Percentiles rank a stretch among this genome's conserved stretches.
Evolutionary conservation across 1,140 invertebrate genomes (phyloP).

Genomic region (Laupala kohalensis): DNA sequence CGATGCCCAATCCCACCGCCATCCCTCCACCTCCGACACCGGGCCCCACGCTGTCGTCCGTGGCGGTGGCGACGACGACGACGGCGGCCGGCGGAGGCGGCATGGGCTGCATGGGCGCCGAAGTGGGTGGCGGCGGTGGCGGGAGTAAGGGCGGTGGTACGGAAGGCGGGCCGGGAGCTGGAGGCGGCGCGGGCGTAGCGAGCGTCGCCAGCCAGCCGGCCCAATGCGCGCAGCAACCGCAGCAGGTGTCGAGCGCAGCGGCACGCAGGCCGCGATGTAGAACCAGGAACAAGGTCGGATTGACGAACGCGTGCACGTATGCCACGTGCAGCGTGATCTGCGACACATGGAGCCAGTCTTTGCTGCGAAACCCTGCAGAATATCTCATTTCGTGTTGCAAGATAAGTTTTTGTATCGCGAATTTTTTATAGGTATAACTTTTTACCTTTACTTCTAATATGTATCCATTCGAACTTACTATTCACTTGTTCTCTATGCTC

Average conservation of each 20-base stretch:
- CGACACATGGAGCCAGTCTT: no score
- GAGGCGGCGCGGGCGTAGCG: slow-evolving; percentile 23
- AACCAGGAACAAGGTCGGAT: slow-evolving; percentile 65
- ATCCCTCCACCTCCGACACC: no score
- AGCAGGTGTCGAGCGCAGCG: slow-evolving; percentile 55
- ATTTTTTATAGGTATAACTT: no score
- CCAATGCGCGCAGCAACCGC: slow-evolving; percentile 50
- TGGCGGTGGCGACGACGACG: background rate
- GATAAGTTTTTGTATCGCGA: no score
- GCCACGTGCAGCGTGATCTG: slow-evolving; percentile 77
- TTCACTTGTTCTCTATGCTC: no score
- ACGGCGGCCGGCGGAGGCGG: no score
- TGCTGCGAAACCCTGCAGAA: no score
- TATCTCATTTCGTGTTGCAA: no score
- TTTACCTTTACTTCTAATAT: no score
- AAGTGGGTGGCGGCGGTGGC: slow-evolving; percentile 21
- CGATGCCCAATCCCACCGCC: background rate
- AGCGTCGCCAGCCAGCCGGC: slow-evolving; percentile 31
- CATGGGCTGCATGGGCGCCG: background rate
- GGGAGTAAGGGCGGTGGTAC: slow-evolving; percentile 16
- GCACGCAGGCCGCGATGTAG: slow-evolving; percentile 60
- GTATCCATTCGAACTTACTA: no score
- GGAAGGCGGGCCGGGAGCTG: slow-evolving; percentile 22
- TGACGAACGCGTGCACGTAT: slow-evolving; percentile 75
- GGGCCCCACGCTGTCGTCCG: no score